phyloP scores from a whole-genome alignment of 2,797 vertebrate species.

The Otus scops region DNA sequence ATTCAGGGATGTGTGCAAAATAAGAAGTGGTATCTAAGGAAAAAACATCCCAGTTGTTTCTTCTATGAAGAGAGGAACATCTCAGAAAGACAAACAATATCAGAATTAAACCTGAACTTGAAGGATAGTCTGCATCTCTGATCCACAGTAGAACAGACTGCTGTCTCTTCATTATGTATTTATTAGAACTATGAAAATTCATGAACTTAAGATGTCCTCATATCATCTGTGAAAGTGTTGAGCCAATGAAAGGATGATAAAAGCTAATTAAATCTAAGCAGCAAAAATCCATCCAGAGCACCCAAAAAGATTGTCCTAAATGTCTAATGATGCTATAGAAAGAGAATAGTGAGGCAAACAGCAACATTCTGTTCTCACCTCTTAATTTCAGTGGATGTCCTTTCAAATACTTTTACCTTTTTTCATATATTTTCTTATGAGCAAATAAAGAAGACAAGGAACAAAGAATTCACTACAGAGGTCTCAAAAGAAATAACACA shows the following conservation, averaged over 20 bases:
- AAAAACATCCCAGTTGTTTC: background rate
- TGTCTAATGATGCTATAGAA: background rate
- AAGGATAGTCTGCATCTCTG: background rate
- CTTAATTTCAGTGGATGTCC: background rate
- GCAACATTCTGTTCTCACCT: background rate
- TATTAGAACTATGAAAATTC: conserved; percentile 21
- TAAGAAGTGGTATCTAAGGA: background rate
- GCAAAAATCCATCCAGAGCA: background rate
- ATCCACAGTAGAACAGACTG: background rate
- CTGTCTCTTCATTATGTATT: background rate
- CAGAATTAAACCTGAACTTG: background rate
- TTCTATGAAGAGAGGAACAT: background rate
- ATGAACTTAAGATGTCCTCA: background rate
- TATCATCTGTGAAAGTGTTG: background rate
- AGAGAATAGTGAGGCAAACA: background rate
- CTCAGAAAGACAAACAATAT: background rate
- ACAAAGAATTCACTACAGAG: background rate
- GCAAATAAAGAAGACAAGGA: background rate
- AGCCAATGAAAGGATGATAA: background rate
- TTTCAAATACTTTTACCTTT: background rate
- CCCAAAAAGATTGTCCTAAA: background rate
- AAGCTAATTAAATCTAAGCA: background rate
- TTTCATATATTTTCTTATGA: background rate
- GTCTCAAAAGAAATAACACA: background rate
- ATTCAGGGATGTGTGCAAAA: background rate